Conservation (phyloP, 2,113 vertebrate species). For the Dendrocopos noguchii region DNA sequence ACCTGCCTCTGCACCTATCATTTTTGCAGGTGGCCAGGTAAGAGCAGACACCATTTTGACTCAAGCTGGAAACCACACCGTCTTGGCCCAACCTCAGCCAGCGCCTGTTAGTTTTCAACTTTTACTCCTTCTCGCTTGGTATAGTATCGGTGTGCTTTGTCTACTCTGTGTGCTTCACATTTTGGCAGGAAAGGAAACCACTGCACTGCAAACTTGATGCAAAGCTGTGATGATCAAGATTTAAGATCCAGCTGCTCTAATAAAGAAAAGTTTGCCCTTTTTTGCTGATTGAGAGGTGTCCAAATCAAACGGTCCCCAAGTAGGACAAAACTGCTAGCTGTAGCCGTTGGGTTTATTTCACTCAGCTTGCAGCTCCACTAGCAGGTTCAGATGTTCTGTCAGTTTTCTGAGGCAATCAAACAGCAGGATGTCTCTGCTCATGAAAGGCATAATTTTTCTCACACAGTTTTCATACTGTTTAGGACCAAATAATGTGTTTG, state of each 20-base stretch:
- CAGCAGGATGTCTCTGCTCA: background rate
- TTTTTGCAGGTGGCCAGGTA: slow-evolving; percentile 84
- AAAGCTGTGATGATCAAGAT: background rate
- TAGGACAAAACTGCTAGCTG: background rate
- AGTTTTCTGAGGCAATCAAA: background rate
- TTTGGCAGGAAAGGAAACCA: background rate
- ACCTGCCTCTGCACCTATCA: slow-evolving; percentile 81
- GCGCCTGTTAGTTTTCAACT: slow-evolving; percentile 85
- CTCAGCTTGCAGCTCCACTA: background rate
- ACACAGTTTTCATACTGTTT: background rate
- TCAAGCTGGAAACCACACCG: slow-evolving; percentile 85
- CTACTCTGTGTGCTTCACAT: background rate
- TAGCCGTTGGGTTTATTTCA: background rate
- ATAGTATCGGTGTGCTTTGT: slow-evolving; percentile 70
- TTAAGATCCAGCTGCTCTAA: background rate
- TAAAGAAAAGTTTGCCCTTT: background rate
- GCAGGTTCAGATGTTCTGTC: background rate
- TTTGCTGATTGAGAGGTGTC: background rate
- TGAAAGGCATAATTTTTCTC: background rate
- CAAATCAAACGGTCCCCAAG: background rate
- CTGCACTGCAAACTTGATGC: slow-evolving; percentile 8
- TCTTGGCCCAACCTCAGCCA: slow-evolving; percentile 87
- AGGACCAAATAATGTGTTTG: background rate
- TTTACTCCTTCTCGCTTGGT: slow-evolving; percentile 72
- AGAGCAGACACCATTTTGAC: slow-evolving; percentile 82